Evolutionary conservation across 2,113 vertebrate species (phyloP).

Genomic region (Psilopsiagon aymara): DNA sequence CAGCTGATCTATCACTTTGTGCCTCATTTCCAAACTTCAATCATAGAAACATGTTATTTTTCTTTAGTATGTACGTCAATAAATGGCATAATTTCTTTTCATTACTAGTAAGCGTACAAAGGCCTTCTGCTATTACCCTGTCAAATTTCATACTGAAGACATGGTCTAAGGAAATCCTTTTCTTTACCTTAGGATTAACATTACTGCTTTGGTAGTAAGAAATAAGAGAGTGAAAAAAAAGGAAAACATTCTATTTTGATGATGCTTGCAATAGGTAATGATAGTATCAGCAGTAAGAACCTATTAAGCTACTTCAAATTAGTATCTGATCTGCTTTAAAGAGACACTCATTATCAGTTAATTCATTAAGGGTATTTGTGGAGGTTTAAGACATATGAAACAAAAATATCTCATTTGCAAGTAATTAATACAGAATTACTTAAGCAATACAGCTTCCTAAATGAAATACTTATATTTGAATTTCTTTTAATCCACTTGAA

Average conservation of each 20-base stretch:
- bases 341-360: slow-evolving; percentile 73
- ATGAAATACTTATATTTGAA: slow-evolving; percentile 77
- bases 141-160: not conserved
- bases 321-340: slow-evolving; percentile 74
- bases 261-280: slow-evolving; percentile 11
- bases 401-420: slow-evolving; percentile 75
- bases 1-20: not conserved
- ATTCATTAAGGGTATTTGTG: slow-evolving; percentile 76
- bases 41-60: not conserved
- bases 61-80: not conserved
- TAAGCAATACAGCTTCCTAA: slow-evolving; percentile 69
- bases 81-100: not conserved
- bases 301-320: slow-evolving; percentile 69
- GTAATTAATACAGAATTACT: slow-evolving; percentile 79
- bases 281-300: slow-evolving; percentile 18
- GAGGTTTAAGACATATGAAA: slow-evolving; percentile 69
- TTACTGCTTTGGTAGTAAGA: not conserved
- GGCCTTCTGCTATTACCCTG: not conserved
- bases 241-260: slow-evolving; percentile 42
- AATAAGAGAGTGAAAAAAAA: not conserved
- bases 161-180: not conserved
- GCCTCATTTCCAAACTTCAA: not conserved
- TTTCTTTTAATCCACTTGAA: slow-evolving; percentile 76
- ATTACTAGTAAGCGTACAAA: not conserved
- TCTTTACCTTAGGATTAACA: not conserved